phyloP scores from a whole-genome alignment of 30 jellyfish, hydroid and myxozoan species.

The Turritopsis rubra region DNA sequence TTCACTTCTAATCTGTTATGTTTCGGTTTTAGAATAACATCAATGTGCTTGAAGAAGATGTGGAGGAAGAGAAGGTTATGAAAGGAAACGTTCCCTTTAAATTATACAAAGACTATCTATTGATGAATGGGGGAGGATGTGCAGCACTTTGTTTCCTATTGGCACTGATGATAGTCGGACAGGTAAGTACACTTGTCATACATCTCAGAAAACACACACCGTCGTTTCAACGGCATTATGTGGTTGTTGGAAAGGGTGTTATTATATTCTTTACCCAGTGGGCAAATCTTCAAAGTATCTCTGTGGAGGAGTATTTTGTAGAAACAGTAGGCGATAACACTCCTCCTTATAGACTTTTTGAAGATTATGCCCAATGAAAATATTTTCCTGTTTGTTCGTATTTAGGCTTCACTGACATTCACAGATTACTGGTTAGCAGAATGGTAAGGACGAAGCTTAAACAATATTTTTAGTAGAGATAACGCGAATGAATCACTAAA shows the following conservation, averaged over 20 bases:
- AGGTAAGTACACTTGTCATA: background rate
- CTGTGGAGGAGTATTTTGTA: too few species aligned
- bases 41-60: conserved; percentile 69
- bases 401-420: background rate
- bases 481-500: too few species aligned
- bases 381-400: background rate
- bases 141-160: background rate
- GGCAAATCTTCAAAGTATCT: too few species aligned
- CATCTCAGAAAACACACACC: too few species aligned
- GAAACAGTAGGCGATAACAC: too few species aligned
- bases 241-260: too few species aligned
- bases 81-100: conserved; percentile 32
- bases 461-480: background rate
- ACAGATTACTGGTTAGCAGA: conserved; percentile 14
- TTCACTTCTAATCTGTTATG: too few species aligned
- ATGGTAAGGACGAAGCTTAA: background rate
- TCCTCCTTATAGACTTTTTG: too few species aligned
- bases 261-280: too few species aligned
- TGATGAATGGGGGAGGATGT: background rate
- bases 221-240: too few species aligned
- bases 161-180: background rate
- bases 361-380: too few species aligned
- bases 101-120: background rate
- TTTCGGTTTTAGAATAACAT: conserved; percentile 65
- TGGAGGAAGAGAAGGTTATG: conserved; percentile 50